Evolutionary conservation across 1,140 invertebrate species (phyloP).

Genomic region (Trichonephila clavata): DNA sequence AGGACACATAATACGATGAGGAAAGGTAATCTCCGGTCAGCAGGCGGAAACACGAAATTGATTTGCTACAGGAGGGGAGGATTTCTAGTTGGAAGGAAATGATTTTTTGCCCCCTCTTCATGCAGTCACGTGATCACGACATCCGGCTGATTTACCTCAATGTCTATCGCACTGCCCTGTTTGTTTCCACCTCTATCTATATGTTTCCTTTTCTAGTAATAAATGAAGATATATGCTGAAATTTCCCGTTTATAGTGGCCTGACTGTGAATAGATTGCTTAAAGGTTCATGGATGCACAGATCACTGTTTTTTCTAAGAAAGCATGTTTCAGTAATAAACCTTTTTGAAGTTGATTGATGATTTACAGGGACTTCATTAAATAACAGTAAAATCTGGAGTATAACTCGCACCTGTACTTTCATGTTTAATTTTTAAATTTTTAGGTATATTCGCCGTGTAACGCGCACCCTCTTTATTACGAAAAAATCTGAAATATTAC

Average conservation of each 20-base stretch:
- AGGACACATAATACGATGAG: background rate
- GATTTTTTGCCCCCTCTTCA: constrained; percentile 45
- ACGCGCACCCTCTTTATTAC: too few species aligned
- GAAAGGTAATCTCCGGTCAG: constrained; percentile 69
- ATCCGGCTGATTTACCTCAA: constrained; percentile 60
- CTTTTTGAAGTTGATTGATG: too few species aligned
- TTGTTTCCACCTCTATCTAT: constrained; percentile 31
- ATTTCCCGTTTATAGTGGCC: background rate
- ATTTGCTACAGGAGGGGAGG: constrained; percentile 38
- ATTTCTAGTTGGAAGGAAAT: constrained; percentile 42
- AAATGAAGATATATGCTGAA: background rate
- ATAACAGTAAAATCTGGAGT: too few species aligned
- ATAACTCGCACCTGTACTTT: too few species aligned
- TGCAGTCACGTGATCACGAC: constrained; percentile 59
- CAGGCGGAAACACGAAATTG: constrained; percentile 58
- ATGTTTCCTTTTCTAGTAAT: background rate
- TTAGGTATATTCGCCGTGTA: too few species aligned
- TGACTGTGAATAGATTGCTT: background rate
- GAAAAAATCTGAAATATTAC: too few species aligned
- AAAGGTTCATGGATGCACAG: background rate
- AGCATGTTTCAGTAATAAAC: too few species aligned
- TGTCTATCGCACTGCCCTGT: background rate
- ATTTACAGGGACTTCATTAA: too few species aligned
- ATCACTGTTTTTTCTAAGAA: too few species aligned
- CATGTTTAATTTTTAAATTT: too few species aligned